Evolutionary conservation across 2,888 invertebrate genomes (phyloP).

Genomic region (Heliconius ethilla): DNA sequence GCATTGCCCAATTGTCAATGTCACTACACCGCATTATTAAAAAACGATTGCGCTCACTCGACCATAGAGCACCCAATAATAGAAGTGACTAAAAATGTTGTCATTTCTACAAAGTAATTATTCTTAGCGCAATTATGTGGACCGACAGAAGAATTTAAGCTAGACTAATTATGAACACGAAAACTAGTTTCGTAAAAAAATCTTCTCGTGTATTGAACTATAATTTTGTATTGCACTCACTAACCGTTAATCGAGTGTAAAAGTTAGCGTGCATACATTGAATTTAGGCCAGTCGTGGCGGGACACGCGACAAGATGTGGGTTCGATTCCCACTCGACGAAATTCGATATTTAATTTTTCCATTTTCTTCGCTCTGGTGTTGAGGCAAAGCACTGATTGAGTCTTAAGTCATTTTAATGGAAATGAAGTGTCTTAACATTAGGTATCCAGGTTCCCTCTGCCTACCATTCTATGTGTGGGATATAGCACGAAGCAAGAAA

Average conservation of each 20-base stretch:
- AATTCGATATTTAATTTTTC: no score
- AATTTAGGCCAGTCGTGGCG: no score
- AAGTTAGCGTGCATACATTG: neutral
- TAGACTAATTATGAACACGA: slow-evolving; percentile 8
- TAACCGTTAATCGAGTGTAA: neutral
- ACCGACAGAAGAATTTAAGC: no score
- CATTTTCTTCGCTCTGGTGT: no score
- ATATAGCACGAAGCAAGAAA: no score
- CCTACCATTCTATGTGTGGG: no score
- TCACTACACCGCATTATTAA: slow-evolving; percentile 12
- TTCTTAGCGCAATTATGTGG: neutral
- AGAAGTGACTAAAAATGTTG: slow-evolving; percentile 1
- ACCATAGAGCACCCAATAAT: slow-evolving; percentile 20
- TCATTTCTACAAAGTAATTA: slow-evolving; percentile 5
- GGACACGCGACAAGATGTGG: neutral
- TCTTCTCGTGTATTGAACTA: neutral
- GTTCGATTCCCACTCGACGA: no score
- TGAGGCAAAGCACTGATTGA: no score
- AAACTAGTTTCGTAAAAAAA: slow-evolving; percentile 18
- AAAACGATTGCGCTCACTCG: neutral
- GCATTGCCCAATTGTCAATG: slow-evolving; percentile 16
- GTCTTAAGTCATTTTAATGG: no score
- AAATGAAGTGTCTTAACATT: no score
- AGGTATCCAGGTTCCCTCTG: no score
- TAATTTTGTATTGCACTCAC: slow-evolving; percentile 12